These are phyloP conservation scores for Drosophila erecta DNA, from an alignment of 1,140 invertebrate genomes.

Conservation along the genomic window DNA sequence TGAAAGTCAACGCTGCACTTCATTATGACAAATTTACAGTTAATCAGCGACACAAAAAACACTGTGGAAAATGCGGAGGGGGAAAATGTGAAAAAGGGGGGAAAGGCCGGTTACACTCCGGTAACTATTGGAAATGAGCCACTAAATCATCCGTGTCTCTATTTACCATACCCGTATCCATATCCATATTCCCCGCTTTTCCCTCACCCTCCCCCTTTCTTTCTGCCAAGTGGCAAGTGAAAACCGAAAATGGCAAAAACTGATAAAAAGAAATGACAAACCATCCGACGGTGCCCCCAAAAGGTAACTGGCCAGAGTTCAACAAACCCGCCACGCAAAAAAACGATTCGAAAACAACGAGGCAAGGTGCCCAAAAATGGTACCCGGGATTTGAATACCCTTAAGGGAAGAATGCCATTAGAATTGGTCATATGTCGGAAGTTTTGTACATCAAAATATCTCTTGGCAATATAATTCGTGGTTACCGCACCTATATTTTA, in stretches of 20 bases:
- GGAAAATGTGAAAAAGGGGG: background rate
- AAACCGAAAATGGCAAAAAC: constrained; percentile 54
- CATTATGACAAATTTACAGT: constrained; percentile 62
- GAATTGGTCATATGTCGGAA: background rate
- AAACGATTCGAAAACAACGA: constrained; percentile 14
- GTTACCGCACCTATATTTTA: no score
- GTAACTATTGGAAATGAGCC: constrained; percentile 54
- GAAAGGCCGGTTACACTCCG: constrained; percentile 21
- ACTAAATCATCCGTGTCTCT: constrained; percentile 52
- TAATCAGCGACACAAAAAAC: constrained; percentile 43
- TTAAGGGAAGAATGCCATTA: background rate
- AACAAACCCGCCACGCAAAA: constrained; percentile 32
- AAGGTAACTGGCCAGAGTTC: constrained; percentile 46
- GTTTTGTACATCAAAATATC: background rate
- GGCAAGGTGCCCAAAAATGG: constrained; percentile 9
- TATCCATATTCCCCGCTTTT: constrained; percentile 16
- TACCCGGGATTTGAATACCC: background rate
- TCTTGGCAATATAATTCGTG: background rate
- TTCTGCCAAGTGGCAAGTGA: constrained; percentile 29
- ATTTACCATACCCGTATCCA: constrained; percentile 39
- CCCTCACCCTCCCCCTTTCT: background rate
- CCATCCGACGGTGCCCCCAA: constrained; percentile 29
- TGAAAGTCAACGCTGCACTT: constrained; percentile 55
- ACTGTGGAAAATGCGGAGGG: constrained; percentile 6
- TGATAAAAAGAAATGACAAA: constrained; percentile 52